These are phyloP conservation scores for Acleris sparsana DNA, from an alignment of 2,888 invertebrate genomes.

Conservation along the genomic window DNA sequence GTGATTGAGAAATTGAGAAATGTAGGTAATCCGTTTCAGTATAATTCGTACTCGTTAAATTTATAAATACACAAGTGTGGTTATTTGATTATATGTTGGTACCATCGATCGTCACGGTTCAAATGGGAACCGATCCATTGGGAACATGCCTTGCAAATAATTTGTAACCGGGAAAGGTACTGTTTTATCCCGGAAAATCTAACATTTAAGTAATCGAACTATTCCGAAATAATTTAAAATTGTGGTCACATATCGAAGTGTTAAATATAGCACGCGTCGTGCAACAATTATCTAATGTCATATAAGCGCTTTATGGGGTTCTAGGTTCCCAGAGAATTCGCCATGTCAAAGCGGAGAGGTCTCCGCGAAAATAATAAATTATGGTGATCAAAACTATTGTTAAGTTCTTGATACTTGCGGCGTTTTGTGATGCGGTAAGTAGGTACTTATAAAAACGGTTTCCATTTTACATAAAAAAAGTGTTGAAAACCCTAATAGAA, in stretches of 20 bases:
- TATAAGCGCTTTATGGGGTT: constrained; percentile 51
- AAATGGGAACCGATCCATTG: no score
- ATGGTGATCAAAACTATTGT: constrained; percentile 53
- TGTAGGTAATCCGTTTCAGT: no score
- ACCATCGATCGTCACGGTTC: no score
- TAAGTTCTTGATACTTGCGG: constrained; percentile 56
- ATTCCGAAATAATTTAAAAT: neutral
- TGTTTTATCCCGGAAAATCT: neutral
- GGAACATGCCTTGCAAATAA: no score
- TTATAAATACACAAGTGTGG: no score
- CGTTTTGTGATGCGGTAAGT: constrained; percentile 65
- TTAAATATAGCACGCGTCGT: constrained; percentile 25
- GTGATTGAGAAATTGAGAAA: no score
- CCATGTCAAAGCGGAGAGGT: constrained; percentile 46
- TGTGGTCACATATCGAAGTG: constrained; percentile 26
- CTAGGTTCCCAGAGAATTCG: constrained; percentile 48
- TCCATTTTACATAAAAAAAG: constrained; percentile 37
- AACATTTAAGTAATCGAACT: neutral
- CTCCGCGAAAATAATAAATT: constrained; percentile 37
- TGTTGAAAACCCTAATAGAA: no score
- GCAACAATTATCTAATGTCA: constrained; percentile 39
- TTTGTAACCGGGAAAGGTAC: no score
- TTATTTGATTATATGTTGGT: no score
- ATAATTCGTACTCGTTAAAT: no score
- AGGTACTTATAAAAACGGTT: constrained; percentile 42